Conservation (phyloP, 1,140 invertebrate species). For the Diorhabda sublineata region DNA sequence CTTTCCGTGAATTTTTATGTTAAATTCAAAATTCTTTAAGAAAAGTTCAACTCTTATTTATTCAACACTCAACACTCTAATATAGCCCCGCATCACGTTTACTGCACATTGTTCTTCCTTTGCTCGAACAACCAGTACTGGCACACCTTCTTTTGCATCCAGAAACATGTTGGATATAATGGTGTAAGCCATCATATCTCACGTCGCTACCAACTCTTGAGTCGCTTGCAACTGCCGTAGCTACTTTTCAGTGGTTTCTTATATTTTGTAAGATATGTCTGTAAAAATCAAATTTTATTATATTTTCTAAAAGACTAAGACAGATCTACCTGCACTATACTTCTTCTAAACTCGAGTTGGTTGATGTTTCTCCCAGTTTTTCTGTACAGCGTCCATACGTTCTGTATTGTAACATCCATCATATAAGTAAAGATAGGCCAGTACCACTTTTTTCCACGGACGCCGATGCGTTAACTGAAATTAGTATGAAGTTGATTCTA, state of each 20-base stretch:
- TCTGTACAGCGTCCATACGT: slow-evolving; percentile 37
- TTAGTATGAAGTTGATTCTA: too few relatives aligned
- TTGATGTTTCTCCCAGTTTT: slow-evolving; percentile 5
- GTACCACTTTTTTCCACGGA: slow-evolving; percentile 44
- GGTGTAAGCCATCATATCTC: too few relatives aligned
- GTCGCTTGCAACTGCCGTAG: background rate
- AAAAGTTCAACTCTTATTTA: too few relatives aligned
- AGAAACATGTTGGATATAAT: too few relatives aligned
- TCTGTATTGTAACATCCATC: slow-evolving; percentile 38
- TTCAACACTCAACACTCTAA: background rate
- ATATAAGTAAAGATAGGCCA: slow-evolving; percentile 41
- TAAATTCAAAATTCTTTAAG: too few relatives aligned
- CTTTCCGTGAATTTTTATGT: too few relatives aligned
- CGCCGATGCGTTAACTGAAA: slow-evolving; percentile 38
- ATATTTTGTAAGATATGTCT: background rate
- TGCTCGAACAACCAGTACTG: too few relatives aligned
- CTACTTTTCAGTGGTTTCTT: background rate
- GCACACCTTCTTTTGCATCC: too few relatives aligned
- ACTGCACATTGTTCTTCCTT: slow-evolving; percentile 4
- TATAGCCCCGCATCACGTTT: background rate
- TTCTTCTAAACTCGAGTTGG: slow-evolving; percentile 8
- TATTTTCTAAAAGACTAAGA: background rate
- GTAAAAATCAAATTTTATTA: background rate
- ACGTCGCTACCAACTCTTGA: background rate
- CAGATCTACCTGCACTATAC: background rate